A percentile compares a stretch with the other conserved stretches of the same genome.
These are phyloP conservation scores for Danio jaintianensis DNA, from an alignment of 2,797 vertebrate species.

Conservation along the genomic window DNA sequence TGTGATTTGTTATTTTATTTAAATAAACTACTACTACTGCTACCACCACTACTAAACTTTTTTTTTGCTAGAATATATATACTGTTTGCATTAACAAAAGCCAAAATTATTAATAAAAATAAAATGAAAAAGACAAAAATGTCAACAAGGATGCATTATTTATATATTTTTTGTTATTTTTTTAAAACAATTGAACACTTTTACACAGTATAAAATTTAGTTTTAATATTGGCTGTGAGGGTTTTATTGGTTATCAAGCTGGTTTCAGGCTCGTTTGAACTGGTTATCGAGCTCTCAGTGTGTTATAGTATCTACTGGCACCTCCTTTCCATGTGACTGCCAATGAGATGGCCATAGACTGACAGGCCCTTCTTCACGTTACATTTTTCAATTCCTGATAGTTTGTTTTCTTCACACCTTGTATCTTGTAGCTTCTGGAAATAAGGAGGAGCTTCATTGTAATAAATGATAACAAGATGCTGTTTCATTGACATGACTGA, in stretches of 20 bases:
- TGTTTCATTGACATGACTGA: constrained; percentile 27
- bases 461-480: constrained; percentile 43
- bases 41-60: no score
- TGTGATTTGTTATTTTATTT: no score
- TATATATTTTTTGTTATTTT: no score
- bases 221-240: not conserved
- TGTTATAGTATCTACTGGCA: not conserved
- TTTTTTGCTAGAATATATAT: no score
- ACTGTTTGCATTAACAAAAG: no score
- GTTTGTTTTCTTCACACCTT: not conserved
- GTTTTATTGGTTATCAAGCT: not conserved
- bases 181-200: no score
- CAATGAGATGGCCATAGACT: no score
- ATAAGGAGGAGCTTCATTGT: constrained; percentile 20
- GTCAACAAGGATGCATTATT: no score
- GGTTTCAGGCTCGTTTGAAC: not conserved
- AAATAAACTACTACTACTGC: no score
- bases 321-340: not conserved
- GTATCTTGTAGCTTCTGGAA: constrained; percentile 8
- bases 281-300: not conserved
- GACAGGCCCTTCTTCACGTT: not conserved
- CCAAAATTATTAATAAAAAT: no score
- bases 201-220: no score
- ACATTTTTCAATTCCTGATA: not conserved
- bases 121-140: no score